Conservation (phyloP, 2,113 vertebrate genomes). For the Crotalus horridus region DNA sequence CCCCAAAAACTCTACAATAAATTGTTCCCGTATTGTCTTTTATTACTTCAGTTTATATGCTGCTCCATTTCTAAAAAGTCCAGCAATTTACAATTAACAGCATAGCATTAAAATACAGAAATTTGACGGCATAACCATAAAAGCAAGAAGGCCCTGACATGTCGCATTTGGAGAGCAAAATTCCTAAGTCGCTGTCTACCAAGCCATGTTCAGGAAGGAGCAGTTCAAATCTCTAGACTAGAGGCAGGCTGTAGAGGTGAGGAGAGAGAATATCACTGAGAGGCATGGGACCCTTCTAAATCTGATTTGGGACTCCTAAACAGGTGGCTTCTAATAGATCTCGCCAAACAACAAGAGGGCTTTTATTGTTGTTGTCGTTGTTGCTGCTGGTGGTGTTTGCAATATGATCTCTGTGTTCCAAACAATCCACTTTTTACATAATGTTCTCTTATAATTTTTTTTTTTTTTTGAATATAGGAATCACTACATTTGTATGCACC, state of each 20-base stretch:
- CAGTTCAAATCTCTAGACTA: background rate
- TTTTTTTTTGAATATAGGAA: constrained; percentile 11
- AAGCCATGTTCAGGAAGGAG: background rate
- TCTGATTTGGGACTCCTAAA: background rate
- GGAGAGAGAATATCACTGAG: background rate
- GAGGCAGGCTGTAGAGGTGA: background rate
- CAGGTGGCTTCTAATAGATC: background rate
- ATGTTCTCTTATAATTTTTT: constrained; percentile 9
- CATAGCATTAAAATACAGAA: background rate
- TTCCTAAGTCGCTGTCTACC: background rate
- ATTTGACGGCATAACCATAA: background rate
- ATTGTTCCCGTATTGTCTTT: background rate
- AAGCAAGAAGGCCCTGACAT: background rate
- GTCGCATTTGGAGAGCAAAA: background rate
- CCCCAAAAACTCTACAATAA: background rate
- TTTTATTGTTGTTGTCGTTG: background rate
- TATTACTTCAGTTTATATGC: background rate
- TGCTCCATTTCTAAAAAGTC: background rate
- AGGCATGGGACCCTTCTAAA: background rate
- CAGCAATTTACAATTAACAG: background rate
- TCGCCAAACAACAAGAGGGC: background rate
- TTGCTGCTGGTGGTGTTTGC: background rate
- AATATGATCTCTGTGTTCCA: accelerated
- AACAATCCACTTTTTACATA: background rate
- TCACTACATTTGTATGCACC: constrained; percentile 23